Evolutionary conservation across 2,113 vertebrate genomes (phyloP).

Genomic region (Strigops habroptila): DNA sequence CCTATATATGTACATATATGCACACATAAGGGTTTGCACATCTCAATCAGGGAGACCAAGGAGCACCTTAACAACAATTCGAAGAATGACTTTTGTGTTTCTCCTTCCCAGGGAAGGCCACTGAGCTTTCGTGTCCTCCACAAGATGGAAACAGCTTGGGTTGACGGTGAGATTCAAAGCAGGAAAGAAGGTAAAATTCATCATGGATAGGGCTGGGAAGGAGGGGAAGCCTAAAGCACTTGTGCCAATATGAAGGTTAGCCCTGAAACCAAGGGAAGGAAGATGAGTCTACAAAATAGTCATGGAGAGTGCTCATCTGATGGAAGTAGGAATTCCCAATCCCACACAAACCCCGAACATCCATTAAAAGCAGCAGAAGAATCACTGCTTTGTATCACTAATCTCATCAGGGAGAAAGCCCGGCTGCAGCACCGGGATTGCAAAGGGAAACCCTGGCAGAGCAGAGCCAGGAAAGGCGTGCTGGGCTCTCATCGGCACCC

Average conservation of each 20-base stretch:
- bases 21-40: fast-evolving
- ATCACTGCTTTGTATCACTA: not conserved
- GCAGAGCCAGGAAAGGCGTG: not conserved
- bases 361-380: slow-evolving; percentile 29
- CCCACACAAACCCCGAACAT: slow-evolving; percentile 4
- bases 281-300: not conserved
- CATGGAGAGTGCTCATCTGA: slow-evolving; percentile 1
- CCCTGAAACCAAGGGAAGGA: not conserved
- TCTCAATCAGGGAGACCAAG: not conserved
- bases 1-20: fast-evolving
- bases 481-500: not conserved
- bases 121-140: fast-evolving
- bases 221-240: not conserved
- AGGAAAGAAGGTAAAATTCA: not conserved
- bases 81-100: not conserved
- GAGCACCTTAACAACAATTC: not conserved
- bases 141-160: not conserved
- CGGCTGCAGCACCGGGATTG: not conserved
- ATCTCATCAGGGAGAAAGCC: slow-evolving; percentile 40
- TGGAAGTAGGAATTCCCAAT: slow-evolving; percentile 22
- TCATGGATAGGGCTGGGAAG: not conserved
- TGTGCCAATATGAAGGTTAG: not conserved
- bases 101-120: not conserved
- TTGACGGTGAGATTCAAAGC: fast-evolving
- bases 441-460: not conserved